A percentile compares a stretch with the other conserved stretches of the same genome.
Conservation (phyloP, 2,888 invertebrate species). For the Brenthis daphne region DNA sequence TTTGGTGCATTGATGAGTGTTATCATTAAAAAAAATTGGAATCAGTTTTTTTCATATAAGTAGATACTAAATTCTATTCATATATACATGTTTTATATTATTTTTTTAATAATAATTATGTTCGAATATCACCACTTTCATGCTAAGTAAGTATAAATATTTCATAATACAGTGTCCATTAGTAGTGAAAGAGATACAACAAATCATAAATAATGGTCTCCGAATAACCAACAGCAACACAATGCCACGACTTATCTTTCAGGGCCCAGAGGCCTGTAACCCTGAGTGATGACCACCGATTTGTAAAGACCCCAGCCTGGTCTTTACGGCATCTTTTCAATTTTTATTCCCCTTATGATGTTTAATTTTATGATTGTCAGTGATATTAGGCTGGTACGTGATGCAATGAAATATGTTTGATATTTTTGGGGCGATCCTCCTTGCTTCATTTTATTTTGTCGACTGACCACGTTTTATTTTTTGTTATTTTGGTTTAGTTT, state of each 20-base stretch:
- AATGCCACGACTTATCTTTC: slow-evolving; percentile 74
- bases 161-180: not conserved
- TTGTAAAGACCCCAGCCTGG: slow-evolving; percentile 72
- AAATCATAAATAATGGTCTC: slow-evolving; percentile 67
- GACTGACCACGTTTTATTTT: slow-evolving; percentile 27
- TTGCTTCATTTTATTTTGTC: slow-evolving; percentile 35
- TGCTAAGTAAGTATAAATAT: too few species aligned
- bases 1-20: too few species aligned
- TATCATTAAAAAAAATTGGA: too few species aligned
- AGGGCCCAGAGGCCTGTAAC: slow-evolving; percentile 64
- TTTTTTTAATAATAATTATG: too few species aligned
- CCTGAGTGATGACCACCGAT: slow-evolving; percentile 78
- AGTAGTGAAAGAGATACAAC: slow-evolving; percentile 4
- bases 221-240: slow-evolving; percentile 63
- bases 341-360: slow-evolving; percentile 78
- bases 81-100: too few species aligned
- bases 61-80: too few species aligned
- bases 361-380: slow-evolving; percentile 78
- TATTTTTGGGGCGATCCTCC: slow-evolving; percentile 40
- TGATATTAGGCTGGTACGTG: slow-evolving; percentile 67
- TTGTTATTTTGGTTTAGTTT: slow-evolving; percentile 10
- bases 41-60: too few species aligned
- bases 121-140: too few species aligned
- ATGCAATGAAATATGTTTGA: slow-evolving; percentile 55
- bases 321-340: slow-evolving; percentile 76